A percentile compares a stretch with the other conserved stretches of the same genome.
Conservation (phyloP, 1,140 invertebrate species). For the Danaus plexippus region DNA sequence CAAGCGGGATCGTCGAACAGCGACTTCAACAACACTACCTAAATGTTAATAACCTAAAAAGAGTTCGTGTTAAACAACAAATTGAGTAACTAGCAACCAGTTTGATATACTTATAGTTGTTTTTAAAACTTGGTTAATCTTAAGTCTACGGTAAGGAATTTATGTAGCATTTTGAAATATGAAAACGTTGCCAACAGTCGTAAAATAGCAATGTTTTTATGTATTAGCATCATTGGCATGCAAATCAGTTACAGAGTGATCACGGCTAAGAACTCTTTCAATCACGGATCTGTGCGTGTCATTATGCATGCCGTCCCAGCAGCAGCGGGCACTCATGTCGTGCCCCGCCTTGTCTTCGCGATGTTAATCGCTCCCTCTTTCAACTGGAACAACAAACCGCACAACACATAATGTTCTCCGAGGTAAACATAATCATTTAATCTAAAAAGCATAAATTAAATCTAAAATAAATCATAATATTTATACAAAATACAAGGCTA, state of each 20-base stretch:
- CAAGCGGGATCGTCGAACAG: slow-evolving; percentile 13
- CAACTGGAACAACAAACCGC: slow-evolving; percentile 17
- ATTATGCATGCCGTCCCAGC: not conserved
- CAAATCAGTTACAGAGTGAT: not conserved
- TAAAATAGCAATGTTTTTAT: no score
- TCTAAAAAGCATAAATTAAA: slow-evolving; percentile 3
- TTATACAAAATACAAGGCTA: slow-evolving; percentile 1
- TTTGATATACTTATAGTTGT: no score
- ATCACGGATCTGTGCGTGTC: not conserved
- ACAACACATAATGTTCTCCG: slow-evolving; percentile 8
- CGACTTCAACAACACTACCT: slow-evolving; percentile 1
- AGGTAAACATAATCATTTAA: not conserved
- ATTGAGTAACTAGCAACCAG: no score
- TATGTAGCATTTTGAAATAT: no score
- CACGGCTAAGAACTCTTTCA: slow-evolving; percentile 4
- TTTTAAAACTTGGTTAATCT: no score
- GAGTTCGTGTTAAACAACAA: no score
- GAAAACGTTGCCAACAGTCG: no score
- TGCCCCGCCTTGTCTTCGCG: slow-evolving; percentile 11
- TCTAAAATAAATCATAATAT: slow-evolving; percentile 4
- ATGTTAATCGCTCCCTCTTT: slow-evolving; percentile 13
- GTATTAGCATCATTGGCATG: no score
- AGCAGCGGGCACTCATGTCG: slow-evolving; percentile 3
- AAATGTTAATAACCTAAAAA: no score
- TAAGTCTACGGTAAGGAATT: no score